phyloP scores from a whole-genome alignment of 1,140 invertebrate species.

The Melanaphis sacchari region DNA sequence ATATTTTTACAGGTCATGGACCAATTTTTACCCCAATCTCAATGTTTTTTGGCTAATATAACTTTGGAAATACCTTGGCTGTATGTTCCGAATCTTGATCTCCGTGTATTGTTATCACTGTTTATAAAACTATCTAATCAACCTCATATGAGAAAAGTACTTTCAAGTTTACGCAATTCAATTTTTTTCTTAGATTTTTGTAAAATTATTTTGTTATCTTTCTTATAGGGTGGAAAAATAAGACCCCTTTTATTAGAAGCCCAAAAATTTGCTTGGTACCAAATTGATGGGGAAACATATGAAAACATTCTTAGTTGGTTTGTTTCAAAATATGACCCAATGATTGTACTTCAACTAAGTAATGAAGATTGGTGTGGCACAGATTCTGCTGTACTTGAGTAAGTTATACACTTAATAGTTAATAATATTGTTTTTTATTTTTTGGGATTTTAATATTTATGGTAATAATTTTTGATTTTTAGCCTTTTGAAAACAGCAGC shows the following conservation, averaged over 20 bases:
- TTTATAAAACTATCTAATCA: constrained; percentile 76
- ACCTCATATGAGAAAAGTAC: constrained; percentile 72
- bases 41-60: constrained; percentile 75
- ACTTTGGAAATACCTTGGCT: constrained; percentile 72
- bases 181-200: not conserved
- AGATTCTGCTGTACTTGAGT: constrained; percentile 68
- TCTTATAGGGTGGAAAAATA: constrained; percentile 66
- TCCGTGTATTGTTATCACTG: constrained; percentile 69
- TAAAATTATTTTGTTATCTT: constrained; percentile 39
- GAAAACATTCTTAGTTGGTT: constrained; percentile 80
- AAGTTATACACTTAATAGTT: constrained; percentile 55
- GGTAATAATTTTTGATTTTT: not conserved
- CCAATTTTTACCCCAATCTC: constrained; percentile 75
- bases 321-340: constrained; percentile 77
- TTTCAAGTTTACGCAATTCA: not conserved
- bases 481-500: constrained; percentile 72
- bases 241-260: constrained; percentile 70
- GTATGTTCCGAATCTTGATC: constrained; percentile 54
- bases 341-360: constrained; percentile 70
- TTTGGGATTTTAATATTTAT: not conserved
- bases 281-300: constrained; percentile 72
- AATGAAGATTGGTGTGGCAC: constrained; percentile 65
- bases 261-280: constrained; percentile 74
- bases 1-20: constrained; percentile 66
- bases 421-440: not conserved